A percentile compares a stretch with the other conserved stretches of the same genome.
Conservation (phyloP, 2,797 vertebrate genomes). For the Stomatorhinus walkeri region DNA sequence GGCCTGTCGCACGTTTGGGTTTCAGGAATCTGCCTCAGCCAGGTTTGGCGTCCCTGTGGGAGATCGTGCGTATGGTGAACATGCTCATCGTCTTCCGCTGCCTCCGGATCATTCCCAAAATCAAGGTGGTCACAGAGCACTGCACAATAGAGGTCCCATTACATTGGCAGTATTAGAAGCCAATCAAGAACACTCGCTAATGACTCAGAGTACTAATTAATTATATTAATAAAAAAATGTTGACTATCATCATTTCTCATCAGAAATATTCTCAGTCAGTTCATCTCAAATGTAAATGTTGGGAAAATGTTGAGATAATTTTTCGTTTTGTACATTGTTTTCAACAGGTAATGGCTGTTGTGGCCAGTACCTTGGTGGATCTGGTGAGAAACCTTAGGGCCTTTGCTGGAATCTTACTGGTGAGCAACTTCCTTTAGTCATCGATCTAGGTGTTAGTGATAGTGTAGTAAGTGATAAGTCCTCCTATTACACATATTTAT, state of each 20-base stretch:
- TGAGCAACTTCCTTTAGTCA: slow-evolving; percentile 43
- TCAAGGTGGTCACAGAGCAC: slow-evolving; percentile 50
- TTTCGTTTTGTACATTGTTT: background rate
- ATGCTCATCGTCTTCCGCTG: slow-evolving; percentile 68
- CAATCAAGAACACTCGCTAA: background rate
- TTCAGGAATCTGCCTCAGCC: slow-evolving; percentile 52
- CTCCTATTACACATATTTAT: background rate
- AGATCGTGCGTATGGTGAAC: slow-evolving; percentile 62
- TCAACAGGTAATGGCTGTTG: slow-evolving; percentile 62
- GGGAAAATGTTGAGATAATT: background rate
- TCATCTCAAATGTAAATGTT: background rate
- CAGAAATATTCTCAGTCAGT: background rate
- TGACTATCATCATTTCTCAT: background rate
- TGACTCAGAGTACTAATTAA: background rate
- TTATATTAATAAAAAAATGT: background rate
- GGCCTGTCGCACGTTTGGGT: background rate
- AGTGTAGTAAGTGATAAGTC: background rate
- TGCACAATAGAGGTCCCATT: background rate
- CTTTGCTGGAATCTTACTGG: slow-evolving; percentile 71
- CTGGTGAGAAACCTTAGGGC: slow-evolving; percentile 67
- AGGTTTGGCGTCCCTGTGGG: slow-evolving; percentile 64
- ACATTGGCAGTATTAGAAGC: background rate
- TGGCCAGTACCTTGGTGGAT: slow-evolving; percentile 64
- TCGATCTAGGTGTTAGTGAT: background rate
- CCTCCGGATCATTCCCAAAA: slow-evolving; percentile 60